Evolutionary conservation across 2,797 vertebrate genomes (phyloP), one percentile per base, ranked within the genome.

Genomic region (Pterois miles): DNA sequence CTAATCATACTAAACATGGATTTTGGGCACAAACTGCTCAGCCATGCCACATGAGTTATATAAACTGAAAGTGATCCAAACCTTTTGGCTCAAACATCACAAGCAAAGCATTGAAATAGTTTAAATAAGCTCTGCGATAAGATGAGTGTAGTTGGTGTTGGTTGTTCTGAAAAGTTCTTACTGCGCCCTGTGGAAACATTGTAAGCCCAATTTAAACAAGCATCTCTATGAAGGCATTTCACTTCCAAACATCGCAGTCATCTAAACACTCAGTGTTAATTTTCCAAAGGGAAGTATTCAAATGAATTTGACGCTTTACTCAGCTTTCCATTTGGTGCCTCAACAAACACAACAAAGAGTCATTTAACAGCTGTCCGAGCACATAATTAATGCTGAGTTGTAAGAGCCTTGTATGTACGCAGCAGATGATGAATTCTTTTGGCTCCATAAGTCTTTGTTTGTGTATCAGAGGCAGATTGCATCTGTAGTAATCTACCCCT

Each of bases 401-500:
- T 36, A 43, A 23, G 27, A 54, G 36, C 25, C 48, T 63, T 46
- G 25, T 56, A 25, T 59, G 43, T 40, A 34, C 5, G 16, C 40
- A 43, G 1, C 34, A 25, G 58, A 77, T 58, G 29, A 56, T 33
- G 34, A 48, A 12, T 69, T 57, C 20, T 14, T 33, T 31, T 11
- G 33, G 8, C 64, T 57, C 12, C 23, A 25, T 8, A 8, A 16
- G 2, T 59, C n/a, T 60, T 38, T 67, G 11, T 77, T 63, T 64
- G 48, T 69, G 43, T 12, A 50, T 65, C 25, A 62, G 29, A 63
- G 56, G 13, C 58, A 40, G 40, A 82, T 74, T 74, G 4, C 48
- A 71, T 68, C 38, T 18, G 36, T 22, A 4, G 14, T 81, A 54
- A 80, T 85, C 63, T 48, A 11, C 38, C 33, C 43, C 40, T 4